phyloP scores from a whole-genome alignment of 2,888 invertebrate genomes.

The Leptinotarsa rubiginosa region DNA sequence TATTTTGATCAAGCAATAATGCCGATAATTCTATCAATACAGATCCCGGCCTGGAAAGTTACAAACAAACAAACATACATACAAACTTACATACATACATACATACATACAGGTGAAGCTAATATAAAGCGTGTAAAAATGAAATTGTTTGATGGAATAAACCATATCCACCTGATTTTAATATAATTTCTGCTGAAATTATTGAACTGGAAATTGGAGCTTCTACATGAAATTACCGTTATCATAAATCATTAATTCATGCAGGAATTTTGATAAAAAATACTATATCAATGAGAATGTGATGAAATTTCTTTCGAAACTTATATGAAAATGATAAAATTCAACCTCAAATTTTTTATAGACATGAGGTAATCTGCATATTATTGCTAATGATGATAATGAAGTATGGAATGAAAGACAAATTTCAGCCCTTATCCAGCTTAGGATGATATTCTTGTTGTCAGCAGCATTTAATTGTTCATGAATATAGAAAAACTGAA shows the following conservation, averaged over 20 bases:
- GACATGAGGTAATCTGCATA: constrained; percentile 71
- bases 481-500: too few species aligned
- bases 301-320: constrained; percentile 62
- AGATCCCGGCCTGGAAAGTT: too few species aligned
- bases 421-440: constrained; percentile 72
- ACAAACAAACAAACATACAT: too few species aligned
- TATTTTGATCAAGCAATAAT: too few species aligned
- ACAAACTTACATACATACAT: too few species aligned
- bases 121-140: too few species aligned
- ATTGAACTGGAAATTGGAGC: constrained; percentile 80
- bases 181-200: constrained; percentile 78
- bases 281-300: constrained; percentile 71
- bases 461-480: too few species aligned
- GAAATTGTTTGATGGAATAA: constrained; percentile 71
- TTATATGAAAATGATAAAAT: constrained; percentile 69
- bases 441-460: constrained; percentile 73
- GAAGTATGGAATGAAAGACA: constrained; percentile 80
- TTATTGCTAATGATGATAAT: constrained; percentile 75
- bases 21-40: too few species aligned
- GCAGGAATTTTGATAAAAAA: constrained; percentile 81
- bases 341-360: constrained; percentile 66
- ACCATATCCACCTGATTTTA: constrained; percentile 81
- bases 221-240: constrained; percentile 80
- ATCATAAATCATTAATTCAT: constrained; percentile 77
- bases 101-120: too few species aligned